Base-by-base conservation (phyloP, 2,888 invertebrate genomes). In the Coleophora flavipennella region DNA sequence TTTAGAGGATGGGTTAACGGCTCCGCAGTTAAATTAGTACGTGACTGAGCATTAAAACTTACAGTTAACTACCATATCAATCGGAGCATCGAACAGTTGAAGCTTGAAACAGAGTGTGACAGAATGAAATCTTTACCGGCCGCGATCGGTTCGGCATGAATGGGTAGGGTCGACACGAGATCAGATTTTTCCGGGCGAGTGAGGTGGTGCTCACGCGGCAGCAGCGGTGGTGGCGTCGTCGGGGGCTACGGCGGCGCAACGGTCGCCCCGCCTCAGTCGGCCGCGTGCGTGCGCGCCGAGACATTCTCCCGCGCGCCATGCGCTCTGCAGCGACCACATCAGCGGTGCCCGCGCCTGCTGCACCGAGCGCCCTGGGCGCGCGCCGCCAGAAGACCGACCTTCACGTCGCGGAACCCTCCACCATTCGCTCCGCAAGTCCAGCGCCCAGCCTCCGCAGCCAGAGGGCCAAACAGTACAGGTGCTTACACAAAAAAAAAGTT, bases 311-410 rank as follows among this genome's bases (percentile, higher is more conserved):
- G 64, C 67, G 71, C 67, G 66, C 50, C 60, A 81, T 80, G 81
- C 81, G 80, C 57, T 62, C 78, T 45, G 54, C 69, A 56, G 49
- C 54, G 46, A 56, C 67, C 58, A 54, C 63, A 53, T 50, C 62
- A 43, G 45, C 62, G 45, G 49, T 59, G 25, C 39, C 55, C 37
- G 55, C 46, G 33, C 44, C 51, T 20, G 53, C 46, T 13, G 32
- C 40, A 11, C 59, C 53, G 45, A 55, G 53, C 42, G 52, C 55
- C 33, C 59, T 80, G 54, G 60, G 91, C 79, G 67, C 90, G 73
- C 50, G 88, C 53, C 46, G 92, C 75, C 68, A 90, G 77, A 80
- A 86, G 65, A 85, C 85, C 11, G 85, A 85, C 67, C 72, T 83
- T 11, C 85, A 81, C 51, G 83, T 84, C 42, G 77, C 79, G 1